Percentiles rank a stretch among this genome's conserved stretches.
These are phyloP conservation scores for Dicyrtoma fusca DNA, from an alignment of 2,888 invertebrate genomes.

Conservation along the genomic window DNA sequence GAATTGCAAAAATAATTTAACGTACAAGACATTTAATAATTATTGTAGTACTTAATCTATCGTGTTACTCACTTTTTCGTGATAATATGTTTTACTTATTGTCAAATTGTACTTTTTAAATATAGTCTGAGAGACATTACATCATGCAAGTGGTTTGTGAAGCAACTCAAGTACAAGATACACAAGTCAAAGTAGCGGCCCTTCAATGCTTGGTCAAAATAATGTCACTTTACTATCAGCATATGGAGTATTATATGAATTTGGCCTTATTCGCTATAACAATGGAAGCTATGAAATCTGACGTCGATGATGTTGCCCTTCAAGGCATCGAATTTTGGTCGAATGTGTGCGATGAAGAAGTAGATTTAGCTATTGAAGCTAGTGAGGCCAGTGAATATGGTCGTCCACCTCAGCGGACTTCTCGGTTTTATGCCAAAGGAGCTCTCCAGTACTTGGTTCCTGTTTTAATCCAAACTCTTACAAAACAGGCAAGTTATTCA, in stretches of 20 bases:
- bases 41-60: not conserved
- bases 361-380: conserved; percentile 91
- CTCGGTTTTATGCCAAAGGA: conserved; percentile 97
- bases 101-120: conserved; percentile 23
- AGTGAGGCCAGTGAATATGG: conserved; percentile 92
- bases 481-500: conserved; percentile 72
- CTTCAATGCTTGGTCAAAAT: conserved; percentile 98
- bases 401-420: conserved; percentile 89
- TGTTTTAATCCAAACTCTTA: conserved; percentile 87
- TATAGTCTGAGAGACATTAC: conserved; percentile 86
- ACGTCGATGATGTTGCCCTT: conserved; percentile 91
- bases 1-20: conserved; percentile 19
- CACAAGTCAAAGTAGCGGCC: conserved; percentile 92
- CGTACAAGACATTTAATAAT: conserved; percentile 10
- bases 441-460: conserved; percentile 94
- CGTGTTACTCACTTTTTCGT: no score
- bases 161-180: conserved; percentile 91
- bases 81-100: not conserved
- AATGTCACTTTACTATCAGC: conserved; percentile 96
- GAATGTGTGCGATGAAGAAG: conserved; percentile 98
- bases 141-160: conserved; percentile 99
- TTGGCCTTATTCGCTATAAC: conserved; percentile 93
- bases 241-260: conserved; percentile 99
- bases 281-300: conserved; percentile 96
- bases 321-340: conserved; percentile 99